Conservation (phyloP, 1,140 invertebrate genomes). For the Amphibalanus amphitrite region DNA sequence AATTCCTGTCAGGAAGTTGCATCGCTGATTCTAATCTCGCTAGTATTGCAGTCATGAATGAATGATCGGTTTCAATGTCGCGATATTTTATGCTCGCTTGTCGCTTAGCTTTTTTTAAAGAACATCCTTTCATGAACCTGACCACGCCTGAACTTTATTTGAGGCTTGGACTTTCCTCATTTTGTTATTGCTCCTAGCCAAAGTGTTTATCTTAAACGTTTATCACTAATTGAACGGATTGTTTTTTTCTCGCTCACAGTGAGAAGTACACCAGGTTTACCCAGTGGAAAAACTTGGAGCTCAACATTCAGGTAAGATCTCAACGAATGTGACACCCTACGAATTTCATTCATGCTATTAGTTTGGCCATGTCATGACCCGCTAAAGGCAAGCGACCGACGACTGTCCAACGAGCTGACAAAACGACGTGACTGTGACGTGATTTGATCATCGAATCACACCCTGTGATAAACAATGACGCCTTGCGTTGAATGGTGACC, state of each 20-base stretch:
- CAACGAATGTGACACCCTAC: too few species aligned
- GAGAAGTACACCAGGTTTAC: constrained; percentile 99
- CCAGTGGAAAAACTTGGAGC: constrained; percentile 99
- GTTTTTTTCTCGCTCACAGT: constrained; percentile 31
- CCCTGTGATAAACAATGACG: background rate
- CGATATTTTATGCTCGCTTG: too few species aligned
- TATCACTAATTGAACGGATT: too few species aligned
- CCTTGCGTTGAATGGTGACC: too few species aligned
- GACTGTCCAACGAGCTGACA: background rate
- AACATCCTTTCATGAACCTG: too few species aligned
- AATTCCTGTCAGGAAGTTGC: background rate
- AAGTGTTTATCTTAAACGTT: too few species aligned
- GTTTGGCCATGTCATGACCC: background rate
- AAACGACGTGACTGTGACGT: background rate
- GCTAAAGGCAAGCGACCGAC: background rate
- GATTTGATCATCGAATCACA: background rate
- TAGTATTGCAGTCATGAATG: background rate
- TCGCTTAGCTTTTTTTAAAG: too few species aligned
- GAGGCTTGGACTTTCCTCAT: too few species aligned
- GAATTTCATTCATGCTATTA: background rate
- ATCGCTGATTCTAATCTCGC: background rate
- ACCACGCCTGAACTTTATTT: too few species aligned
- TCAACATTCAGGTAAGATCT: constrained; percentile 81
- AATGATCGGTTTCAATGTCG: too few species aligned
- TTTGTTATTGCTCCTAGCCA: too few species aligned